A percentile compares a stretch with the other conserved stretches of the same genome.
These are phyloP conservation scores for Punctoribates punctum DNA, from an alignment of 2,888 invertebrate species.

Conservation along the genomic window DNA sequence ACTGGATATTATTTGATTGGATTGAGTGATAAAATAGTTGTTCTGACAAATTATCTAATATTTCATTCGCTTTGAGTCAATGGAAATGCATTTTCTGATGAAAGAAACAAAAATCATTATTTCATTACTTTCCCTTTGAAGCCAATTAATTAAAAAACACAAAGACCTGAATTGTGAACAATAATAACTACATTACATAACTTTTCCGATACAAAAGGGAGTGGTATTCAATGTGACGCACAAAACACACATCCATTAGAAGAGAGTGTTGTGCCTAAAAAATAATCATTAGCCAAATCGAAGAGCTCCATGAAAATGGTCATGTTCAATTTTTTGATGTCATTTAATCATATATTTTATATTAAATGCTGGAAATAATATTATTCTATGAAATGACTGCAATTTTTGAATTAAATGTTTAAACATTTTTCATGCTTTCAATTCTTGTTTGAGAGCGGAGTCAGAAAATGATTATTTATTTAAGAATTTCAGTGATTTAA, in stretches of 20 bases:
- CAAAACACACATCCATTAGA: conserved; percentile 4
- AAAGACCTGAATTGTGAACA: conserved; percentile 9
- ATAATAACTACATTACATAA: not conserved
- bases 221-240: conserved; percentile 29
- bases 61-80: conserved; percentile 17
- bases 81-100: conserved; percentile 8
- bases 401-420: too few species aligned
- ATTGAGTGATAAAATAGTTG: conserved; percentile 10
- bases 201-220: conserved; percentile 2
- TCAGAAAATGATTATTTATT: not conserved
- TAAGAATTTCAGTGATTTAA: not conserved
- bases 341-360: too few species aligned
- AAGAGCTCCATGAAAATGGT: too few species aligned
- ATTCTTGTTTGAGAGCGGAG: too few species aligned
- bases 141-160: conserved; percentile 22
- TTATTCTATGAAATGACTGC: too few species aligned
- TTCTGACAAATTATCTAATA: conserved; percentile 32
- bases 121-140: not conserved
- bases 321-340: too few species aligned
- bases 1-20: not conserved
- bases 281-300: not conserved
- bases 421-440: too few species aligned
- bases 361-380: too few species aligned
- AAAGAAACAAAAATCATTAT: conserved; percentile 3
- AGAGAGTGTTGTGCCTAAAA: conserved; percentile 2